Evolutionary conservation across 1,140 invertebrate species (phyloP).

Genomic region (Drosophila parvula): DNA sequence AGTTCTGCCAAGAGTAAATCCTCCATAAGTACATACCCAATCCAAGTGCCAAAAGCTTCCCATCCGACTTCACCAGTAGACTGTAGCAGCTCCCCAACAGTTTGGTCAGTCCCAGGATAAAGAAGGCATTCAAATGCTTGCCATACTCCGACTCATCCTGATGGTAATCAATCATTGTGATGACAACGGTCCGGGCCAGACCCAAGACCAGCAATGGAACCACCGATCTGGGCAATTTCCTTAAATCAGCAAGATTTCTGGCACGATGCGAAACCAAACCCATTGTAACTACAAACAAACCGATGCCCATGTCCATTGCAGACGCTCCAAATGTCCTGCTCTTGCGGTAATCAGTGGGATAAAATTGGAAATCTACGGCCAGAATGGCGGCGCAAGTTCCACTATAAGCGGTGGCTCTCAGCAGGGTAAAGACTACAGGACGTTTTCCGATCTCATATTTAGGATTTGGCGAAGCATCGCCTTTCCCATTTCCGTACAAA

Average conservation of each 20-base stretch:
- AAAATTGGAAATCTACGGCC: conserved; percentile 95
- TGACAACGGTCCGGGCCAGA: conserved; percentile 87
- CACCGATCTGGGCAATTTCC: conserved; percentile 80
- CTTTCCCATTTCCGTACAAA: neutral
- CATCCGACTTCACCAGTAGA: conserved; percentile 29
- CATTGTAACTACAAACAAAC: conserved; percentile 94
- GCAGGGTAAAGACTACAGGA: conserved; percentile 64
- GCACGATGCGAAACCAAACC: conserved; percentile 87
- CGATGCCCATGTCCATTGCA: conserved; percentile 98
- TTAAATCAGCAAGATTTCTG: conserved; percentile 64
- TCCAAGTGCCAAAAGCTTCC: conserved; percentile 42
- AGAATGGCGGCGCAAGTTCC: conserved; percentile 93
- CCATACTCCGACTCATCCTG: conserved; percentile 96
- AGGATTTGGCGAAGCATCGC: neutral
- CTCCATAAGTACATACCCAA: conserved; percentile 70
- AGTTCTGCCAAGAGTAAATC: neutral
- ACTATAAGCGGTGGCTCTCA: conserved; percentile 89
- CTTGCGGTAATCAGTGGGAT: conserved; percentile 94
- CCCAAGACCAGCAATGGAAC: conserved; percentile 89
- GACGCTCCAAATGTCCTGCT: conserved; percentile 94
- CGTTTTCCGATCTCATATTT: conserved; percentile 46
- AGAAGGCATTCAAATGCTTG: conserved; percentile 98
- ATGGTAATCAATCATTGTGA: conserved; percentile 91
- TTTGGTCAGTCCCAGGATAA: conserved; percentile 94
- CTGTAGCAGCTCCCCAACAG: conserved; percentile 86